Conservation (phyloP, 2,797 vertebrate genomes). For the Naso thynnoides region DNA sequence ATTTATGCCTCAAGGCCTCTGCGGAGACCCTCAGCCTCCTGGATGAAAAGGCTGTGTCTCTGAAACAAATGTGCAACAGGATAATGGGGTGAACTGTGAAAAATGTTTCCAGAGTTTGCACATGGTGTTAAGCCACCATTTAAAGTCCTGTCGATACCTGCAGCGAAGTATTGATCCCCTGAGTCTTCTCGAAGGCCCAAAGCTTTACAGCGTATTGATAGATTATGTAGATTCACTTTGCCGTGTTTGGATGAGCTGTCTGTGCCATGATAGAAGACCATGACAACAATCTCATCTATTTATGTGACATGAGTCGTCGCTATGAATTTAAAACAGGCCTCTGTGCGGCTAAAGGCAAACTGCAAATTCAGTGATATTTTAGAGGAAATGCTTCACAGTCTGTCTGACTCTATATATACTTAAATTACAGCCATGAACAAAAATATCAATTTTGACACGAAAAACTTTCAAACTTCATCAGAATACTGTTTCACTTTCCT, state of each 20-base stretch:
- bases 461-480: slow-evolving; percentile 28
- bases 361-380: slow-evolving; percentile 37
- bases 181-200: slow-evolving; percentile 63
- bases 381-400: slow-evolving; percentile 9
- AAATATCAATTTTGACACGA: slow-evolving; percentile 24
- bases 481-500: slow-evolving; percentile 40
- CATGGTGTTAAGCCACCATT: slow-evolving; percentile 78
- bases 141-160: slow-evolving; percentile 79
- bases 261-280: slow-evolving; percentile 64
- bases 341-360: slow-evolving; percentile 23
- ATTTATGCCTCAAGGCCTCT: slow-evolving; percentile 30
- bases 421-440: slow-evolving; percentile 23
- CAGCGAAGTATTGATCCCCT: slow-evolving; percentile 68
- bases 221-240: slow-evolving; percentile 77
- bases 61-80: slow-evolving; percentile 68
- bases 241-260: slow-evolving; percentile 67
- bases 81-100: slow-evolving; percentile 64
- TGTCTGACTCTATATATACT: slow-evolving; percentile 7
- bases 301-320: slow-evolving; percentile 38
- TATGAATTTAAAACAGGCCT: slow-evolving; percentile 58
- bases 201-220: slow-evolving; percentile 71
- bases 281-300: slow-evolving; percentile 68
- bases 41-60: slow-evolving; percentile 57
- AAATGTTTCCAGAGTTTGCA: slow-evolving; percentile 72
- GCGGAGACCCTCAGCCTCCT: slow-evolving; percentile 31